These are phyloP conservation scores for Myotis davidii DNA, from an alignment of 2,113 vertebrate species.

Conservation along the genomic window DNA sequence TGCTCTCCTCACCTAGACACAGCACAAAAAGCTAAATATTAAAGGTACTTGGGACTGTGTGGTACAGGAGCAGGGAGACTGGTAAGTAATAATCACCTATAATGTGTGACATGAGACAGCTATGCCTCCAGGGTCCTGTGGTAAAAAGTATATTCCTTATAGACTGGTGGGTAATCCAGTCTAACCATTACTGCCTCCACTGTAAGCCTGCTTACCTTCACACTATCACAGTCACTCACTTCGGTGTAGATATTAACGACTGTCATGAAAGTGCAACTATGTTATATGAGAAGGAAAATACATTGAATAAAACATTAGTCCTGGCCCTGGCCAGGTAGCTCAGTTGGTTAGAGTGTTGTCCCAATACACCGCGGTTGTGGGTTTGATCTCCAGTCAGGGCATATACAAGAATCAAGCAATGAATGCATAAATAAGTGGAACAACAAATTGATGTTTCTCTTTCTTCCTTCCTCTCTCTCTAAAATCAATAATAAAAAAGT, in stretches of 20 bases:
- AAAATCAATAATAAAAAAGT: not conserved
- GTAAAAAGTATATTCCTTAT: not conserved
- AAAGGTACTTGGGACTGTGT: not conserved
- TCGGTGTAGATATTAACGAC: not conserved
- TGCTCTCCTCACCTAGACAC: not conserved
- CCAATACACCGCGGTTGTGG: not conserved
- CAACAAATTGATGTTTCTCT: not conserved
- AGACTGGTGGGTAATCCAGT: not conserved
- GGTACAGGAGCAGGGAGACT: not conserved
- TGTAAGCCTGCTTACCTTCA: not conserved
- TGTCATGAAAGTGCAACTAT: slow-evolving; percentile 9
- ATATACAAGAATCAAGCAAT: not conserved
- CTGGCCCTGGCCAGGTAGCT: not conserved
- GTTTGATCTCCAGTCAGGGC: not conserved
- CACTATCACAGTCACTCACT: not conserved
- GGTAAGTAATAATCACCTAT: not conserved
- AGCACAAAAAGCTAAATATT: not conserved
- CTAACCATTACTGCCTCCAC: not conserved
- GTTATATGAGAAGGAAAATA: not conserved
- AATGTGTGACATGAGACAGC: slow-evolving; percentile 1
- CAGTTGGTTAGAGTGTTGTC: not conserved
- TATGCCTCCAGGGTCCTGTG: not conserved
- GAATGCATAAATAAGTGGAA: not conserved
- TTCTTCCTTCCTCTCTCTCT: not conserved
- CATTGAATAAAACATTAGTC: not conserved